A percentile compares a stretch with the other conserved stretches of the same genome.
These are phyloP conservation scores for Parnassius smintheus DNA, from an alignment of 2,888 invertebrate genomes.

Conservation along the genomic window DNA sequence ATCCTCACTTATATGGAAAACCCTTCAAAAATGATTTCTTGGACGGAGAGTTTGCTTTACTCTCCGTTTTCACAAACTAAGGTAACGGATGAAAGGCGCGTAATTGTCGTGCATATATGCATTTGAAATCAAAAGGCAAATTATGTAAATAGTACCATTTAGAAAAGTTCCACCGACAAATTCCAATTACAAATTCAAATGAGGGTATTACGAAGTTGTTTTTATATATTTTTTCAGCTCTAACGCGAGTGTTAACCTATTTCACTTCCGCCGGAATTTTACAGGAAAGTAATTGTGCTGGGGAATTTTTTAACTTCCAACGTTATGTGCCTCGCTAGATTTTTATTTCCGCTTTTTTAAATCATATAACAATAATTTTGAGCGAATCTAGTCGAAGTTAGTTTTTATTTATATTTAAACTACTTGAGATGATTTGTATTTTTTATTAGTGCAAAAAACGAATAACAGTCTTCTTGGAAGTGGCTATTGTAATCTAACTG, in stretches of 20 bases:
- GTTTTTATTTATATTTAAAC: too few relatives aligned
- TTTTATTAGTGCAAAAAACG: too few relatives aligned
- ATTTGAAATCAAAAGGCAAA: slow-evolving; percentile 1
- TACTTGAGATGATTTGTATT: too few relatives aligned
- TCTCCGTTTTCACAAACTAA: slow-evolving; percentile 4
- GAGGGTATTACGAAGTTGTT: slow-evolving; percentile 16
- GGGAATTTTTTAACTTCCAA: neutral
- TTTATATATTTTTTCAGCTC: neutral
- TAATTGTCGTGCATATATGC: slow-evolving; percentile 18
- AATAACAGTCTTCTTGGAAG: too few relatives aligned
- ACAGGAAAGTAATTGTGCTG: neutral
- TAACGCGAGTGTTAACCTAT: slow-evolving; percentile 1
- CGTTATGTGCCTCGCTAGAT: neutral
- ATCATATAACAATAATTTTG: too few relatives aligned
- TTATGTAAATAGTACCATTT: slow-evolving; percentile 23
- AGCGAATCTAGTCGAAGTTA: too few relatives aligned
- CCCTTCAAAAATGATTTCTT: too few relatives aligned
- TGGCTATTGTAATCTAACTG: too few relatives aligned
- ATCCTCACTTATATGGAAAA: too few relatives aligned
- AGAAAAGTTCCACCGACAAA: slow-evolving; percentile 10
- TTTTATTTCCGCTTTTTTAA: too few relatives aligned
- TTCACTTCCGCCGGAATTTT: slow-evolving; percentile 8
- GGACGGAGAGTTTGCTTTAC: neutral
- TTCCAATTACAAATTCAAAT: slow-evolving; percentile 19
- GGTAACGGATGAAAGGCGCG: neutral